Conservation (phyloP, 2,797 vertebrate genomes). For the Dendrocincla tyrannina region DNA sequence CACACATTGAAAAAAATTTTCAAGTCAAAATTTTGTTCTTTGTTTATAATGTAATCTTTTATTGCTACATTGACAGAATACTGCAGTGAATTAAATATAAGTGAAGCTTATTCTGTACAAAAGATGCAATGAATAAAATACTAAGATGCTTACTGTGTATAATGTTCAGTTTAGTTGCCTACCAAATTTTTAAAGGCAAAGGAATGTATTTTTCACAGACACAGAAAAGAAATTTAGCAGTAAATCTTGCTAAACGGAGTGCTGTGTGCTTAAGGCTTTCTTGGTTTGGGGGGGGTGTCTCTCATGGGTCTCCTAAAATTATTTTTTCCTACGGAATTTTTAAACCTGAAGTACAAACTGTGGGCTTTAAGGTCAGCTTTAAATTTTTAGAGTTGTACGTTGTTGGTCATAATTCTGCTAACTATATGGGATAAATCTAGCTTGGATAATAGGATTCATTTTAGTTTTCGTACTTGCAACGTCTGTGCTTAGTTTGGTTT, state of each 20-base stretch:
- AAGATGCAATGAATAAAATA: slow-evolving; percentile 79
- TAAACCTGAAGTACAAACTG: not conserved
- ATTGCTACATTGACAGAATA: slow-evolving; percentile 74
- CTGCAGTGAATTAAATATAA: slow-evolving; percentile 77
- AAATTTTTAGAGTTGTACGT: not conserved
- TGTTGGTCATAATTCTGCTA: not conserved
- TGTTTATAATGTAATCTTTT: slow-evolving; percentile 79
- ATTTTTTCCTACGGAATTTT: not conserved
- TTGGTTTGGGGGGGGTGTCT: not conserved
- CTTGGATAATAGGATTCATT: not conserved
- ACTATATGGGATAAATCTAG: not conserved
- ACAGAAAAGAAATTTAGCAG: not conserved
- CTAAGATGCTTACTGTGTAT: slow-evolving; percentile 75
- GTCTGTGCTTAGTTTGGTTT: not conserved
- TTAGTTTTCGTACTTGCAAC: not conserved
- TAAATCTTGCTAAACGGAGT: not conserved
- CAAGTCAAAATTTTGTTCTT: slow-evolving; percentile 70
- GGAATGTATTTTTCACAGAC: not conserved
- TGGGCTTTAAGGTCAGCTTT: not conserved
- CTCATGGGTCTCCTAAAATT: not conserved
- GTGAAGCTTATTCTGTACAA: slow-evolving; percentile 77
- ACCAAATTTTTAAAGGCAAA: slow-evolving; percentile 55
- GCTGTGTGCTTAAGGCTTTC: not conserved
- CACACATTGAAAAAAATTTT: slow-evolving; percentile 16
- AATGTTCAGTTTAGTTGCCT: slow-evolving; percentile 78